Base-by-base conservation (phyloP, 2,888 invertebrate genomes). In the Zeuzera pyrina region DNA sequence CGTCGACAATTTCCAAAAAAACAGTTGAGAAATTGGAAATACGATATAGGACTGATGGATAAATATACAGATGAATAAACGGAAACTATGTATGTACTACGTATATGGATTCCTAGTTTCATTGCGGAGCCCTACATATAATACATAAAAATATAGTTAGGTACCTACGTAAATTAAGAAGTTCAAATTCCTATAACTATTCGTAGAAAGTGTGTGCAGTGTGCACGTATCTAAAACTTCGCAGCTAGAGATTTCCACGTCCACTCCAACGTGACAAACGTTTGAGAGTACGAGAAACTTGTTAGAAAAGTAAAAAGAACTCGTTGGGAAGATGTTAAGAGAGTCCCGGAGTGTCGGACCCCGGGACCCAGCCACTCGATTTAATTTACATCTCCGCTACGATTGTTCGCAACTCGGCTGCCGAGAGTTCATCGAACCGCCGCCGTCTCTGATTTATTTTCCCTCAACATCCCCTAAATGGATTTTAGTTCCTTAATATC, bases 381-480 rank as follows among this genome's bases (percentile, higher is more conserved):
- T 78, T 71, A 77, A 81, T 81, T 79, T 78, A 79, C 78, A 79
- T 81, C 73, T 63, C 53, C 49, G 55, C 61, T 57, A 56, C 64
- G 61, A 74, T 76, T 78, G 76, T 77, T 76, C 60, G 48, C 56
- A 70, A 69, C 66, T 70, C 45, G n/a, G n/a, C n/a, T n/a, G n/a
- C n/a, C n/a, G 40, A 44, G 62, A 69, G 79, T 76, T 77, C 76
- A 69, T 53, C 61, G 74, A 72, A 76, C 77, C 46, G 51, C 45
- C 62, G 57, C 53, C 63, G 61, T 47, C 54, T 61, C 65, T 70
- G 74, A 74, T 79, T 78, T 79, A 77, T 72, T 77, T 73, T 64
- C 64, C 59, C 63, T 59, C 60, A 65, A 70, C 67, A 64, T 51
- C 57, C 55, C 57, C 53, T 58, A 71, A 74, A 71, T 68, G 59